A percentile compares a stretch with the other conserved stretches of the same genome.
Conservation (phyloP, 2,888 invertebrate species). For the Drosophila pseudotalamancana region DNA sequence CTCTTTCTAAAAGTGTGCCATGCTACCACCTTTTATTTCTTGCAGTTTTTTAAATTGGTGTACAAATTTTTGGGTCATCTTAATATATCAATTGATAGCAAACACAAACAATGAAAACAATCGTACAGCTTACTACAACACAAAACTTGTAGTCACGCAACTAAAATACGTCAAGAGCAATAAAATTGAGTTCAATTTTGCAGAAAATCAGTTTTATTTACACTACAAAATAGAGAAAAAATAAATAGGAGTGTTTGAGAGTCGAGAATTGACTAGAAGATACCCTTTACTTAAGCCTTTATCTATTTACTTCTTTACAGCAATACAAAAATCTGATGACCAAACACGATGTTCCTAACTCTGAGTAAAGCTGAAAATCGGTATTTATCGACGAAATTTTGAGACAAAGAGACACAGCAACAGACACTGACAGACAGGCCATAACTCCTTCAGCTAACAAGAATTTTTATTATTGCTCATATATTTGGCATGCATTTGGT, state of each 20-base stretch:
- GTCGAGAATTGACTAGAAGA: not conserved
- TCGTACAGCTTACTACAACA: constrained; percentile 36
- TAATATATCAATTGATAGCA: constrained; percentile 19
- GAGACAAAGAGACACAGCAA: not conserved
- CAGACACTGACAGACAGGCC: too few species aligned
- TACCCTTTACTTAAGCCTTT: too few species aligned
- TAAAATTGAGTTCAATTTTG: constrained; percentile 52
- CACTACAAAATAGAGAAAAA: constrained; percentile 18
- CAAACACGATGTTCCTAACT: too few species aligned
- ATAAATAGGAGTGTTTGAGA: not conserved
- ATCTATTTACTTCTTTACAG: too few species aligned
- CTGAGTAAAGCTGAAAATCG: too few species aligned
- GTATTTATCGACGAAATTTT: too few species aligned
- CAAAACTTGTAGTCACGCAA: constrained; percentile 49
- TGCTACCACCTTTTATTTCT: too few species aligned
- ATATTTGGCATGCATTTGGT: too few species aligned
- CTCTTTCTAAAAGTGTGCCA: too few species aligned
- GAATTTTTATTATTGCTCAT: too few species aligned
- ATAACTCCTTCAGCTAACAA: too few species aligned
- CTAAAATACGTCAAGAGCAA: constrained; percentile 15
- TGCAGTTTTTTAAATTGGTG: not conserved
- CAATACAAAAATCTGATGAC: too few species aligned
- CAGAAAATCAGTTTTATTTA: constrained; percentile 44
- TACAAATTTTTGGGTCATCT: not conserved
- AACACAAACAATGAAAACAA: constrained; percentile 1